Conservation (phyloP, 2,113 vertebrate species). For the Psettodes erumei region DNA sequence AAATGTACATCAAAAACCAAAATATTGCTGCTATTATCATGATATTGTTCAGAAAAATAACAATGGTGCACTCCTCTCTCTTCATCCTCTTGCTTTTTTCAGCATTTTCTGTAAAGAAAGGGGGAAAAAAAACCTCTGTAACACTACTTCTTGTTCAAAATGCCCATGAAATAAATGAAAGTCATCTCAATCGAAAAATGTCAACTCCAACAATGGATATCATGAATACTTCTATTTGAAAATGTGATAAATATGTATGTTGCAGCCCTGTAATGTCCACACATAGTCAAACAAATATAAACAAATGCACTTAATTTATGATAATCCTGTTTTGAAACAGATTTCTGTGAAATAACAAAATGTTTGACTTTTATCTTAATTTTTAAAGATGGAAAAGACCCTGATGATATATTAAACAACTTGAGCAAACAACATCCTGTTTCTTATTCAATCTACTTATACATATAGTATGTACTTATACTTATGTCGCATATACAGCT, state of each 20-base stretch:
- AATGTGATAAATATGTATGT: background rate
- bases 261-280: background rate
- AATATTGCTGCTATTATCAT: background rate
- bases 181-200: background rate
- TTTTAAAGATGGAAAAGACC: background rate
- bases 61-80: background rate
- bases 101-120: slow-evolving; percentile 66
- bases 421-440: background rate
- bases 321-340: background rate
- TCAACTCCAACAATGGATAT: background rate
- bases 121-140: background rate
- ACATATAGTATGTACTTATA: too few relatives aligned
- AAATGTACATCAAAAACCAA: background rate
- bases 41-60: background rate
- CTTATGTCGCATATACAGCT: too few relatives aligned
- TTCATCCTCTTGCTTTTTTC: slow-evolving; percentile 77
- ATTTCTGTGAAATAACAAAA: background rate
- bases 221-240: background rate
- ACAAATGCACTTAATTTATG: background rate
- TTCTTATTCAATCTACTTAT: too few relatives aligned
- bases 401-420: background rate
- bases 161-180: background rate
- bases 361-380: background rate
- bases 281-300: background rate
- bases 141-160: background rate